Percentiles rank a stretch among this genome's conserved stretches.
These are phyloP conservation scores for Saccostrea echinata DNA, from an alignment of 1,140 invertebrate genomes.

Conservation along the genomic window DNA sequence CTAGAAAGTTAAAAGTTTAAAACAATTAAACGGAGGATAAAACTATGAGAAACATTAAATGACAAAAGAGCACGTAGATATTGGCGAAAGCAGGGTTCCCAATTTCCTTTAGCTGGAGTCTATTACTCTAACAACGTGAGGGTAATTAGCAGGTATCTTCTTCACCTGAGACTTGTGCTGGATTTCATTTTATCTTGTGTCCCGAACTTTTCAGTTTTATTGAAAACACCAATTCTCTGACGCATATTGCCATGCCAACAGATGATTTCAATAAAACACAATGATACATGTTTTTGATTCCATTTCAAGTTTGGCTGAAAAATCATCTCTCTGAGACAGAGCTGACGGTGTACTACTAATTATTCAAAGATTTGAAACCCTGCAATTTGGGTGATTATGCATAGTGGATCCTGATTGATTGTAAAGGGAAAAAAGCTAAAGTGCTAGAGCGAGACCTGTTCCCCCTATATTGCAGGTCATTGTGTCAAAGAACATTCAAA, in stretches of 20 bases:
- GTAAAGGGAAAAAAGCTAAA: conserved; percentile 6
- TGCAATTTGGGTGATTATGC: conserved; percentile 21
- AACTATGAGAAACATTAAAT: background rate
- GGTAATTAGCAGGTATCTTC: conserved; percentile 29
- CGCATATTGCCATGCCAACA: conserved; percentile 37
- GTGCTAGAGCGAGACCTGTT: conserved; percentile 11
- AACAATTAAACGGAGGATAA: background rate
- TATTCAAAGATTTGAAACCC: conserved; percentile 35
- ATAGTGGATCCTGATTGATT: conserved; percentile 17
- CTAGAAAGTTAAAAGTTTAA: conserved; percentile 12
- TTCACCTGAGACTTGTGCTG: conserved; percentile 20
- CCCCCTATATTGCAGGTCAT: background rate
- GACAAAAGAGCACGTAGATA: conserved; percentile 19
- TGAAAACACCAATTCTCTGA: conserved; percentile 32
- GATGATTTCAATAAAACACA: conserved; percentile 39
- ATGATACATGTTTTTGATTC: conserved; percentile 39
- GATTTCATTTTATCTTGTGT: conserved; percentile 35
- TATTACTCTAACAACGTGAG: conserved; percentile 23
- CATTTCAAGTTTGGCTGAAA: conserved; percentile 36
- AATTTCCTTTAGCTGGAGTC: conserved; percentile 30
- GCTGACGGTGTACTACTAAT: conserved; percentile 17
- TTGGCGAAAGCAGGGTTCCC: background rate
- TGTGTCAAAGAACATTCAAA: conserved; percentile 29
- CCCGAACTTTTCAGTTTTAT: conserved; percentile 37
- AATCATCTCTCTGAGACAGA: conserved; percentile 7